phyloP scores from a whole-genome alignment of 2,113 vertebrate genomes.

The Todiramphus saurophagus region DNA sequence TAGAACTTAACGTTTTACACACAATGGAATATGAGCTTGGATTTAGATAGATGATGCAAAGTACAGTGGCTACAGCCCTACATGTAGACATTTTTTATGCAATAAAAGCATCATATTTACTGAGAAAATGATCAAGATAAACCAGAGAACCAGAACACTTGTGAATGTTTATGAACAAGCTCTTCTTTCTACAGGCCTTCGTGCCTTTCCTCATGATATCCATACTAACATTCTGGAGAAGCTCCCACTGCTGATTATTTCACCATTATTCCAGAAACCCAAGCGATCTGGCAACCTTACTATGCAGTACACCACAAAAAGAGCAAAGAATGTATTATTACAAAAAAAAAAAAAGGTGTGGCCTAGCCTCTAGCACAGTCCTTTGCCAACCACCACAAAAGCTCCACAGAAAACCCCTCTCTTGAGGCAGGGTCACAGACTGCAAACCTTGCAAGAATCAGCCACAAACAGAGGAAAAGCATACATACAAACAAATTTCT shows the following conservation, averaged over 20 bases:
- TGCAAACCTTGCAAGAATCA: neutral
- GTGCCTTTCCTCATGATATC: neutral
- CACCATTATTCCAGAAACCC: neutral
- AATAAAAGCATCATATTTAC: neutral
- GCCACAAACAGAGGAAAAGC: too few relatives aligned
- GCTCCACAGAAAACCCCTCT: neutral
- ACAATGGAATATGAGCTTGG: neutral
- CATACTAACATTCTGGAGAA: neutral
- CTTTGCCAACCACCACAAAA: neutral
- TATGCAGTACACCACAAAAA: neutral
- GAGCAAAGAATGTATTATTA: neutral
- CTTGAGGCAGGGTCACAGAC: neutral
- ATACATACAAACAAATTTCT: too few relatives aligned
- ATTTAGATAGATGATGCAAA: neutral
- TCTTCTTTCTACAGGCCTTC: neutral
- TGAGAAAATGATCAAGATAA: neutral
- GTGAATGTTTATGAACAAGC: neutral
- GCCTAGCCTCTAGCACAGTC: neutral
- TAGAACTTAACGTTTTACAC: neutral
- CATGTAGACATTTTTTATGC: rapidly evolving
- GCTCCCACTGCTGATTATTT: neutral
- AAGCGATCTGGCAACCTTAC: neutral
- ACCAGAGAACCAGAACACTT: neutral
- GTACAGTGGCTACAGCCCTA: neutral
- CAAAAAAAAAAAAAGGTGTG: neutral